These are phyloP conservation scores for Siniperca knerii DNA, from an alignment of 2,113 vertebrate species.

Conservation along the genomic window DNA sequence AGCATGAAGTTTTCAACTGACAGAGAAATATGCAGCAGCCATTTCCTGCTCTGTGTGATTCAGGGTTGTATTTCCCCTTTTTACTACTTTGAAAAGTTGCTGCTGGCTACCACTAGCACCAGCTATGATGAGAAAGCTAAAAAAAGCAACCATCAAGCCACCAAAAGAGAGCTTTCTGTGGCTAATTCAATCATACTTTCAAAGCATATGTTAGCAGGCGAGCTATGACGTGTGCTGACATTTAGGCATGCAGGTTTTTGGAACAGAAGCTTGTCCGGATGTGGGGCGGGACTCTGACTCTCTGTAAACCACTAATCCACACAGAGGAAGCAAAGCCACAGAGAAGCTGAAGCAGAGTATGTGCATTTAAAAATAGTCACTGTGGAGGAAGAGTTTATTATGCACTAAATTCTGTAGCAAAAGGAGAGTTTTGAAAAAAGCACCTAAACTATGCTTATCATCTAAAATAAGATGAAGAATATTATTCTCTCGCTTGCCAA, in stretches of 20 bases:
- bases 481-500: neutral
- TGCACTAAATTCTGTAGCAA: neutral
- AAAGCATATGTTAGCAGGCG: neutral
- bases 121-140: neutral
- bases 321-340: constrained; percentile 48
- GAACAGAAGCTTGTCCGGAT: constrained; percentile 47
- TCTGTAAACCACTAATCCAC: constrained; percentile 52
- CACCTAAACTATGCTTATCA: neutral
- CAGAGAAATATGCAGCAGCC: constrained; percentile 60
- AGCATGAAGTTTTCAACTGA: constrained; percentile 57
- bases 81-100: constrained; percentile 25
- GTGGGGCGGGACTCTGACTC: constrained; percentile 45
- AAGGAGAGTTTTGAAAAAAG: neutral
- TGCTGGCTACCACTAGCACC: constrained; percentile 6
- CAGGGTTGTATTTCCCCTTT: constrained; percentile 52
- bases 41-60: constrained; percentile 66
- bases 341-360: constrained; percentile 36
- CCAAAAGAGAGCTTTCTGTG: neutral
- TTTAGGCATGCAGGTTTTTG: constrained; percentile 21
- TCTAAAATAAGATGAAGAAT: neutral
- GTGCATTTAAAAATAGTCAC: constrained; percentile 48
- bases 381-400: neutral
- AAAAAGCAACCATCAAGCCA: neutral
- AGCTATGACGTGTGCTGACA: constrained; percentile 21
- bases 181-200: neutral